A percentile compares a stretch with the other conserved stretches of the same genome.
phyloP scores from a whole-genome alignment of 2,888 invertebrate genomes.

The Drosophila cognata region DNA sequence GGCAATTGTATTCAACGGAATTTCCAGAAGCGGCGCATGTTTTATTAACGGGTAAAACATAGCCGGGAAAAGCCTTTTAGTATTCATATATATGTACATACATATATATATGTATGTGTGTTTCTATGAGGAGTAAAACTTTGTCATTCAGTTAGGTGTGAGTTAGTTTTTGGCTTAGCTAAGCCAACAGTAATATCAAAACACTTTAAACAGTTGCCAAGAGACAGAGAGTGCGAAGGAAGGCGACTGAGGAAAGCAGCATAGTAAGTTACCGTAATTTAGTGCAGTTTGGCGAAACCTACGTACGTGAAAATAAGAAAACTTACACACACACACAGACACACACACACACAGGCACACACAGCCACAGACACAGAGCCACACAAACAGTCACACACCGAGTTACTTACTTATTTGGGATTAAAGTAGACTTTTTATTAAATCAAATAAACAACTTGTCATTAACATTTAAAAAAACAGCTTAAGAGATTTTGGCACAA shows the following conservation, averaged over 20 bases:
- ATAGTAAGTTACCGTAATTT: constrained; percentile 69
- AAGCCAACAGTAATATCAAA: constrained; percentile 70
- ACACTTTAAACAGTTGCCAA: constrained; percentile 73
- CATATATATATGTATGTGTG: constrained; percentile 8
- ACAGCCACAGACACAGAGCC: constrained; percentile 3
- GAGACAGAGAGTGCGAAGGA: constrained; percentile 11
- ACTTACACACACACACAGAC: constrained; percentile 13
- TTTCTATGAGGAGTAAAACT: constrained; percentile 59
- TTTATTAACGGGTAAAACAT: neutral
- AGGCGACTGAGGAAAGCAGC: constrained; percentile 1
- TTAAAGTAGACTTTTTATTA: constrained; percentile 42
- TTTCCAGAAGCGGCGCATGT: neutral
- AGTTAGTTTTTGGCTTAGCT: constrained; percentile 80
- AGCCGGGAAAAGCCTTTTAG: neutral
- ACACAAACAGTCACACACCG: neutral
- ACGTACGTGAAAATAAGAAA: constrained; percentile 66
- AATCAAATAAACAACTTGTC: constrained; percentile 53
- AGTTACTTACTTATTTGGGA: constrained; percentile 30
- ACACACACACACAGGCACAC: neutral
- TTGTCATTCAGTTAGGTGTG: constrained; percentile 79
- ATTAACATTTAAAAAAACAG: constrained; percentile 25
- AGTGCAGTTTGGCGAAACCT: constrained; percentile 76
- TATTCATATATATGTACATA: neutral
- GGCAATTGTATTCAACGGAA: neutral
- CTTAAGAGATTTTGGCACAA: constrained; percentile 9